Conservation (phyloP, 2,113 vertebrate species). For the Epinephelus moara region DNA sequence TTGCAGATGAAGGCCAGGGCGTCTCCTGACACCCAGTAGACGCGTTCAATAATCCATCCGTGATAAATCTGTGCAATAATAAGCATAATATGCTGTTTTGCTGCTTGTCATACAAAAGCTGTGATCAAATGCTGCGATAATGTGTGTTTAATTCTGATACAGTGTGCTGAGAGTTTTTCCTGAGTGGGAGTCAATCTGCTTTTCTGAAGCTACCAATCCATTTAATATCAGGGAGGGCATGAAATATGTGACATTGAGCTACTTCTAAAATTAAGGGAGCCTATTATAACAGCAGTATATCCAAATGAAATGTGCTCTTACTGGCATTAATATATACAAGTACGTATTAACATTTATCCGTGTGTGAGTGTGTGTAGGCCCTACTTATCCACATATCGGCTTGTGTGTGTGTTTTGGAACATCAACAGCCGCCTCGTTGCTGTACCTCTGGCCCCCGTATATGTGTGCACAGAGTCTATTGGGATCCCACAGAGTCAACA, state of each 20-base stretch:
- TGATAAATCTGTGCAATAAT: not conserved
- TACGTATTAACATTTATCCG: conserved; percentile 27
- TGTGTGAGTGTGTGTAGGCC: not conserved
- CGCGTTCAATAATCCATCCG: too few species aligned
- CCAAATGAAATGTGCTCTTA: conserved; percentile 9
- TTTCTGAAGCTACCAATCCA: conserved; percentile 33
- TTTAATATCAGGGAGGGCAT: conserved; percentile 23
- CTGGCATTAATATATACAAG: not conserved
- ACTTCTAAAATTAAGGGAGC: conserved; percentile 34
- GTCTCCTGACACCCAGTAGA: too few species aligned
- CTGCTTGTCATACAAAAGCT: not conserved
- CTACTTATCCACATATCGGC: conserved; percentile 24
- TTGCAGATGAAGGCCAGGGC: too few species aligned
- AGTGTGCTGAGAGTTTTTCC: conserved; percentile 2
- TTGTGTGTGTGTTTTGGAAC: conserved; percentile 39
- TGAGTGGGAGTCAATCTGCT: conserved; percentile 42
- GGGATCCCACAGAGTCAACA: conserved; percentile 65
- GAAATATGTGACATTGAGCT: conserved; percentile 29
- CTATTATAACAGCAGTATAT: conserved; percentile 5
- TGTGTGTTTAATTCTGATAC: conserved; percentile 32
- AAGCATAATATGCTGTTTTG: not conserved
- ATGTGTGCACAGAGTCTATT: conserved; percentile 53
- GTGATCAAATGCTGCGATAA: conserved; percentile 15
- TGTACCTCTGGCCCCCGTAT: conserved; percentile 6
- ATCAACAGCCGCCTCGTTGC: conserved; percentile 25